Evolutionary conservation across 2,888 invertebrate genomes (phyloP), one percentile per base, ranked within the genome.

Genomic region (Thalpophila matura): DNA sequence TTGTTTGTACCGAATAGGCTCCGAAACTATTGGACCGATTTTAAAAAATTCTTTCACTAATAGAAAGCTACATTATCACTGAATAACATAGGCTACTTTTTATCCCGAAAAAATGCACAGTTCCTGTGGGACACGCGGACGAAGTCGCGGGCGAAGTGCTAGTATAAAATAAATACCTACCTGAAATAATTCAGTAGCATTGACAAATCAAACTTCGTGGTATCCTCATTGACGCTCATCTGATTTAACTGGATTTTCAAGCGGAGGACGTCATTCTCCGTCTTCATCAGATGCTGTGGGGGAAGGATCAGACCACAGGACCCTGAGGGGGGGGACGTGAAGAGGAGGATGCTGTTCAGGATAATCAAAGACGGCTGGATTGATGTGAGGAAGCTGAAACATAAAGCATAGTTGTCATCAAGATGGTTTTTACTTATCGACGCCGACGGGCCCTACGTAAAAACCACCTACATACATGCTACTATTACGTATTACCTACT

Each of bases 221-320:
- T 70, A 1, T 81, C 75, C 2, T 78, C 79, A 7, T 67, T 59
- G 0, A 66, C 47, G 4, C 63, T 74, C 5, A 78, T 63, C 0
- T 80, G 64, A 1, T 80, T 80, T 4, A 82, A 37, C 5, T 80
- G 77, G 0, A 84, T 61, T 29, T 81, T 84, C 1, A 89, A 43
- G 37, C 79, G 71, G 10, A 89, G 74, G 0, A 85, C 76, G 16
- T 87, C 64, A 4, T 76, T 79, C 0, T 71, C 64, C 0, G 79
- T 79, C 74, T 79, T 77, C 79, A 78, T 80, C 40, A 86, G 81
- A 20, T 80, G 86, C 42, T 74, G 82, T 0, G 92, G 91, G 0
- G 91, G 91, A 0, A 93, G 82, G 50, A 93, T 89, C 16, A 93
- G 82, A 0, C 93, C 92, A 38, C 94, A 94, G 4, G 92, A 89